Evolutionary conservation across 2,888 invertebrate species (phyloP).

Genomic region (Crematogaster levior): DNA sequence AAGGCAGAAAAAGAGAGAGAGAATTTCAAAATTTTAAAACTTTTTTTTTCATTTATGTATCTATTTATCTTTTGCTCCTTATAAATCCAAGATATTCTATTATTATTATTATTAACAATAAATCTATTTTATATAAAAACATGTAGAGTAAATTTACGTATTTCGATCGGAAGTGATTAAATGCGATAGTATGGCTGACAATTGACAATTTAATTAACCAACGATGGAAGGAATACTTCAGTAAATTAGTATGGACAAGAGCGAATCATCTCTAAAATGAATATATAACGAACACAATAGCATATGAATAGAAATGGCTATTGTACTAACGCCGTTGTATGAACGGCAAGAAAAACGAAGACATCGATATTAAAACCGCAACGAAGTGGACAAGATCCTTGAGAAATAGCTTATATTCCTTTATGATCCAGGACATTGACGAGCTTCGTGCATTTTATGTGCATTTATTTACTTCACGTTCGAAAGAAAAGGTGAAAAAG

Average conservation of each 20-base stretch:
- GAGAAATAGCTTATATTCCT: neutral
- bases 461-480: neutral
- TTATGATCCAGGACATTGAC: conserved; percentile 12
- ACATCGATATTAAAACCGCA: conserved; percentile 55
- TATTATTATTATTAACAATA: neutral
- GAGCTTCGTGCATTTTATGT: conserved; percentile 26
- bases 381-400: conserved; percentile 30
- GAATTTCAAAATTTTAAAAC: too few species aligned
- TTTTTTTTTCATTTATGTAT: neutral
- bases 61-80: neutral
- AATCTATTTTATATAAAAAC: neutral
- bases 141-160: neutral
- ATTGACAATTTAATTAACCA: neutral
- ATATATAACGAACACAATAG: conserved; percentile 51
- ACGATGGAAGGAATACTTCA: neutral
- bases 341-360: conserved; percentile 61
- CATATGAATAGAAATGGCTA: conserved; percentile 15
- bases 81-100: neutral
- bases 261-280: conserved; percentile 61
- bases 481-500: neutral
- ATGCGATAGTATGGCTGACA: neutral
- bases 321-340: conserved; percentile 58
- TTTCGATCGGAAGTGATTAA: neutral
- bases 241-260: conserved; percentile 50
- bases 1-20: neutral